Evolutionary conservation across 2,797 vertebrate genomes (phyloP), one percentile per base, ranked within the genome.

Genomic region (Leucoraja ocellata): DNA sequence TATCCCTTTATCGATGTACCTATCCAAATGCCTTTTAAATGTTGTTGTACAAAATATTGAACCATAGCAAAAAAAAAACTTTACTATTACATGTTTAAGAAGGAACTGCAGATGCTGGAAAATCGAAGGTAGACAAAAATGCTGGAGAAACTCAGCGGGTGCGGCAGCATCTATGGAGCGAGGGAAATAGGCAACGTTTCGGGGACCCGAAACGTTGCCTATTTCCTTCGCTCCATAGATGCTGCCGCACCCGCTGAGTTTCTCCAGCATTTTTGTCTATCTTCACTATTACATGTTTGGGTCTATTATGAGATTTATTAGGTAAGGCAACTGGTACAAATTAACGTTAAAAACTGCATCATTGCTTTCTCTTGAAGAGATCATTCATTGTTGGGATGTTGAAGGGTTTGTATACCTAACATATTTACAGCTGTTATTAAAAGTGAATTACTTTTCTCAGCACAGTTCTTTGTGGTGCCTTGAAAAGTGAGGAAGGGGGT

Each of bases 401-500:
- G 39, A 25, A 91, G 32, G 23, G 18, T 25, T 91, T 32, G 23
- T 16, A 46, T 14, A 73, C 74, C 54, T 54, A 54, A n/a, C 71
- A 58, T 76, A 46, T 92, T 76, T 54, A 92, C 23, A 58, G 39
- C 13, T 54, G 13, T 4, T 92, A 46, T 54, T n/a, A n/a, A 25
- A 92, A 92, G 25, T 74, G 21, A 54, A 92, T 46, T 16, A 92
- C 13, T 92, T 92, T 92, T 92, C 90, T 28, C 65, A 71, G 28
- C 39, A 39, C 32, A 39, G n/a, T 71, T 91, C 39, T 90, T 68
- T 88, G 28, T 63, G 61, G 23, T 9, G 36, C 6, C 74, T 91
- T 74, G 68, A 54, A 91, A 91, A 39, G 83, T 84, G 81, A 46
- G 81, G 28, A 46, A 25, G 16, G 23, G 54, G 25, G 39, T 46